phyloP scores from a whole-genome alignment of 92 coral and sea anemone species.

The Epizoanthus stellaris region DNA sequence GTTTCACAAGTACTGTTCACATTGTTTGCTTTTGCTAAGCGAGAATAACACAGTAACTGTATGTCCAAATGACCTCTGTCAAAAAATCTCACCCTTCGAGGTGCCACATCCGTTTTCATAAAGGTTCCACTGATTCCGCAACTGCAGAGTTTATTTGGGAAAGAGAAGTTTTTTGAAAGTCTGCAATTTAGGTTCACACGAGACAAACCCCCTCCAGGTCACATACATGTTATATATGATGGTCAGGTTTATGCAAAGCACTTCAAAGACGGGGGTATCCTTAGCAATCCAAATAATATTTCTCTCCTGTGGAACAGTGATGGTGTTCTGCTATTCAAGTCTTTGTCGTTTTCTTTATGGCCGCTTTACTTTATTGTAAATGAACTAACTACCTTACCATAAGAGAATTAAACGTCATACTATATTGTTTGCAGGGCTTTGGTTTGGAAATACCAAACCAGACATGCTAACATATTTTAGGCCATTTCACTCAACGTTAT shows the following conservation, averaged over 20 bases:
- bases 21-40: constrained; percentile 1
- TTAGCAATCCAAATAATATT: constrained; percentile 10
- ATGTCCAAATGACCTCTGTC: constrained; percentile 1
- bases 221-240: constrained; percentile 8
- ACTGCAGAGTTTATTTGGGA: not conserved
- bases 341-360: constrained; percentile 43
- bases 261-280: not conserved
- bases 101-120: not conserved
- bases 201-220: not conserved
- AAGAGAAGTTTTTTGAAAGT: not conserved
- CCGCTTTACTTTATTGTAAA: constrained; percentile 45
- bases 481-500: constrained; percentile 14
- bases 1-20: constrained; percentile 19
- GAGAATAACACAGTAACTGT: not conserved
- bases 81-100: not conserved
- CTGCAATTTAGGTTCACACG: not conserved
- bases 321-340: constrained; percentile 48
- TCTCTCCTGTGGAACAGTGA: constrained; percentile 49
- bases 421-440: constrained; percentile 54
- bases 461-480: constrained; percentile 28
- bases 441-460: constrained; percentile 56
- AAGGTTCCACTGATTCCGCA: not conserved
- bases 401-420: constrained; percentile 1
- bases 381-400: constrained; percentile 31
- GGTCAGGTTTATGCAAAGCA: constrained; percentile 4